These are phyloP conservation scores for Cantharis rustica DNA, from an alignment of 2,888 invertebrate species.

Conservation along the genomic window DNA sequence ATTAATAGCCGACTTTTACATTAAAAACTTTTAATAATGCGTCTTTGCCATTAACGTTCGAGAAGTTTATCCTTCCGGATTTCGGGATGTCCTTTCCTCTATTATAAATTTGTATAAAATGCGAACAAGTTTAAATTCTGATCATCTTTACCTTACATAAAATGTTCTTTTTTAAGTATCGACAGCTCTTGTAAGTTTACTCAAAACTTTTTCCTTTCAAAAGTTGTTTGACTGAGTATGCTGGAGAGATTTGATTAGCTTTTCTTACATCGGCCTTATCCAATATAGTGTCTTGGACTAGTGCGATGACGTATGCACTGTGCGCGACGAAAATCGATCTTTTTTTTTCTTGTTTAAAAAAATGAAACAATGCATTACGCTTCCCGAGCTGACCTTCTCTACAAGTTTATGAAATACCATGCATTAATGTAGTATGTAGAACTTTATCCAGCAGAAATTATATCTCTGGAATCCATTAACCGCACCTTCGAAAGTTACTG, in stretches of 20 bases:
- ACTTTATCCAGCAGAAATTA: not conserved
- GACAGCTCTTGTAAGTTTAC: not conserved
- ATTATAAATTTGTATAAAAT: not conserved
- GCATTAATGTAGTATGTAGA: not conserved
- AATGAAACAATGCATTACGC: not conserved
- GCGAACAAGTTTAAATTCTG: not conserved
- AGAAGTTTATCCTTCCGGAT: not conserved
- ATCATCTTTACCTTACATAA: not conserved
- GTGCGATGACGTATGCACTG: not conserved
- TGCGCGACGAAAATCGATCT: not conserved
- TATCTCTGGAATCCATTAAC: not conserved
- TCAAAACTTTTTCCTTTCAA: not conserved
- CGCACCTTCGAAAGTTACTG: not conserved
- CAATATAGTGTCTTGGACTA: not conserved
- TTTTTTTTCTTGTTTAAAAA: not conserved
- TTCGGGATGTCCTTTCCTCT: not conserved
- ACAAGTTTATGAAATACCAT: not conserved
- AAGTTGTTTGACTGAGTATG: not conserved
- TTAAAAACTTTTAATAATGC: not conserved
- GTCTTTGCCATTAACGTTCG: not conserved
- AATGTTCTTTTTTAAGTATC: not conserved
- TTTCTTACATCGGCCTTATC: not conserved
- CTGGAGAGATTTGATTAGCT: not conserved
- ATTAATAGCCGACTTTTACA: slow-evolving; percentile 6
- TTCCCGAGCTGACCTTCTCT: not conserved